Base-by-base conservation (phyloP, 2,888 invertebrate genomes). In the Drymonia ruficornis region DNA sequence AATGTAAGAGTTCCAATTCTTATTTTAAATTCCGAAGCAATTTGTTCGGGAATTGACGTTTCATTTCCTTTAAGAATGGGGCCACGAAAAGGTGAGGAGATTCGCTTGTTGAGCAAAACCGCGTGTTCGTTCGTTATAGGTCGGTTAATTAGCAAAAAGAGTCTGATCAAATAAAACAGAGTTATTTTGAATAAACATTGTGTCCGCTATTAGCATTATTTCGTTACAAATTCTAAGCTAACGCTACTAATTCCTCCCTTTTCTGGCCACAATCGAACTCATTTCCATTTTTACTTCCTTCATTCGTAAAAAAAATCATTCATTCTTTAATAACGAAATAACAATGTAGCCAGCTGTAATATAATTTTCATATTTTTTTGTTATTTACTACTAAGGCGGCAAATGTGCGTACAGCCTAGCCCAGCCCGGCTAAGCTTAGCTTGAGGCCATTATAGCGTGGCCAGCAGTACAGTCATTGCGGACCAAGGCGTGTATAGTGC, bases 21-120 rank as follows among this genome's bases (percentile, higher is more conserved):
- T 69, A 66, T 70, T 72, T 72, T 63, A 65, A 67, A 70, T 69
- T 72, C 61, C 28, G 34, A 59, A 70, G 72, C 62, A 64, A 70
- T 72, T 70, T 66, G 58, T 61, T 64, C 51, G 54, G 19, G 59
- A 64, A 69, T 68, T 69, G 72, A 72, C 72, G 62, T 72, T 72
- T 66, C 69, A 66, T 64, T 72, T 68, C 31, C 58, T 71, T 49
- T 53, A 42, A 13, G 15, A 36, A 45, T 28, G 50, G 51, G 12
- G 50, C 47, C 48, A 55, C 47, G 15, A 50, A 36, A 48, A n/a
- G 18, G 42, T 52, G 43, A 38, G 15, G 12, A 44, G 23, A 23
- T 2, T 42, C n/a, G 16, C 19, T 42, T 18, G 16, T 7, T 36
- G 18, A 6, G 42, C 16, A 0, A 42, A 43, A 19, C 9, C 4